Conservation (phyloP, 2,888 invertebrate genomes). For the Papilio gigon region DNA sequence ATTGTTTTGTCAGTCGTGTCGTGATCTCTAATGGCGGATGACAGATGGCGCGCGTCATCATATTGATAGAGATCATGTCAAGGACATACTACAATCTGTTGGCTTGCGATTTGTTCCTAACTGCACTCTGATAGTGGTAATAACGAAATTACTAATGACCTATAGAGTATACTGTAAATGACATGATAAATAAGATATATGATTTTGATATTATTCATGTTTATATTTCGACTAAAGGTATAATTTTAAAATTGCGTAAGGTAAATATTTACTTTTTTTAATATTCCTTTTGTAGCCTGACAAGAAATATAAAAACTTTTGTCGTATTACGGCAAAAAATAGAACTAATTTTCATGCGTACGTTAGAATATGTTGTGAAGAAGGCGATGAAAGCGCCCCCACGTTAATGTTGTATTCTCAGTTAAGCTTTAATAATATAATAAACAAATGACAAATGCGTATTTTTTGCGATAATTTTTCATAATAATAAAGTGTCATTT, state of each 20-base stretch:
- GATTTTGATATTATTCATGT: not conserved
- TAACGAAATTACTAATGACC: not conserved
- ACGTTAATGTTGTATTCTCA: too few species aligned
- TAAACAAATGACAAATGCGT: not conserved
- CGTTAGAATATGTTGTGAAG: too few species aligned
- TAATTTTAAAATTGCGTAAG: too few species aligned
- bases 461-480: not conserved
- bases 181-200: not conserved
- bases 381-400: too few species aligned
- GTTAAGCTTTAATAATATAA: too few species aligned
- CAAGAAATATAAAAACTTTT: too few species aligned
- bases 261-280: too few species aligned
- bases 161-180: not conserved
- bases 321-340: too few species aligned
- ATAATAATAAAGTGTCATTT: not conserved
- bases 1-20: conserved; percentile 32
- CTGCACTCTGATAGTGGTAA: not conserved
- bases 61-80: conserved; percentile 6
- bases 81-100: conserved; percentile 27
- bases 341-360: too few species aligned
- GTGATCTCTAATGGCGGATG: conserved; percentile 28
- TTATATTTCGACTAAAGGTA: not conserved
- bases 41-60: conserved; percentile 29
- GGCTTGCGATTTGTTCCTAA: not conserved
- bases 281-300: too few species aligned